Conservation (phyloP, 1,140 invertebrate genomes). For the Penaeus indicus region DNA sequence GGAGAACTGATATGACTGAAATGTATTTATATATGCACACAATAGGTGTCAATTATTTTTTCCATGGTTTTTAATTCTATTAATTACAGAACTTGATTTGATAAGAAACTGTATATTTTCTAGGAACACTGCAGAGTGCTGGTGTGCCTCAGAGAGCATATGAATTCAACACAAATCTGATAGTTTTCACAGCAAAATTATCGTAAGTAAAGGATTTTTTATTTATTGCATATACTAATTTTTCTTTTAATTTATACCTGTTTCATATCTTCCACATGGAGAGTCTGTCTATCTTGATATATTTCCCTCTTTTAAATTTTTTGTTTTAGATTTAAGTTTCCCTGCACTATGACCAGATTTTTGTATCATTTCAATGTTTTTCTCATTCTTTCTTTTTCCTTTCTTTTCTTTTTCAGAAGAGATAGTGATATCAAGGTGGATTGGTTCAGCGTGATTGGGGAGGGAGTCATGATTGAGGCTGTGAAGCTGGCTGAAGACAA, state of each 20-base stretch:
- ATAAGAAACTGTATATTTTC: conserved; percentile 38
- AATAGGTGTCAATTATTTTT: not conserved
- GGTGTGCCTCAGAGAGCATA: conserved; percentile 71
- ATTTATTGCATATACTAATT: too few relatives aligned
- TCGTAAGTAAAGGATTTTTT: too few relatives aligned
- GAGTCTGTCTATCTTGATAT: too few relatives aligned
- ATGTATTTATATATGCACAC: not conserved
- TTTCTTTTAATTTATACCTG: too few relatives aligned
- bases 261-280: too few relatives aligned
- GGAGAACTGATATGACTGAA: not conserved
- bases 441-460: conserved; percentile 53
- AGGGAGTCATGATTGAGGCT: conserved; percentile 70
- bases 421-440: not conserved
- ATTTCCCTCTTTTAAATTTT: too few relatives aligned
- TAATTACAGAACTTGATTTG: not conserved
- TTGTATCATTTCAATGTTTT: too few relatives aligned
- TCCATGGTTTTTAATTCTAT: not conserved
- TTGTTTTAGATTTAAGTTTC: too few relatives aligned
- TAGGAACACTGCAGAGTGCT: conserved; percentile 71
- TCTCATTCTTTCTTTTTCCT: not conserved
- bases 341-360: too few relatives aligned
- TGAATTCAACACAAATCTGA: conserved; percentile 70
- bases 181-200: conserved; percentile 7
- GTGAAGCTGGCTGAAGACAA: conserved; percentile 69
- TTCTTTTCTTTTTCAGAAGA: not conserved